Base-by-base conservation (phyloP, 1,140 invertebrate genomes). In the Pteromalus puparum region DNA sequence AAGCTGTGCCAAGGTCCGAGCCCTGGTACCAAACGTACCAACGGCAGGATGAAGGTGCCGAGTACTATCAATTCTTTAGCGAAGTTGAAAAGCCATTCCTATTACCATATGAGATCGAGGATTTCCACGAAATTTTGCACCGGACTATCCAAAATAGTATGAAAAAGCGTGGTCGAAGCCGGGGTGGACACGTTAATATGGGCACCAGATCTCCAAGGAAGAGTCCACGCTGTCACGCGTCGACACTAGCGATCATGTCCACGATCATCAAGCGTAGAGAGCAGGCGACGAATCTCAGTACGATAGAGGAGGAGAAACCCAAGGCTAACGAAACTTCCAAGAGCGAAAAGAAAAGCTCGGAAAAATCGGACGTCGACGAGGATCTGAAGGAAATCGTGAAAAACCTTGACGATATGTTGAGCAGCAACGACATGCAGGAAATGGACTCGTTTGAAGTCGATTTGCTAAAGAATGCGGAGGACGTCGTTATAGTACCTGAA, bases 161-260 rank as follows among this genome's bases (percentile, higher is more conserved):
- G 82, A 88, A 92, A 0, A 83, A 85, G 70, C 88, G 91, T n/a
- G 87, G 87, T 86, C 88, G 88, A 84, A 87, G 90, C 84, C 87
- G 91, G 61, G 83, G 90, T 85, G 85, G 91, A 79, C 81, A 90
- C 81, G 34, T 82, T 6, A 89, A 87, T 30, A 87, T 87, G 30
- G 82, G 90, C 3, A 93, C 95, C 78, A 92, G 94, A 85, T 95
- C 95, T 84, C 96, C 97, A 0, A 92, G 97, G n/a, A 97, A 97
- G 88, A 97, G 96, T 4, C 97, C 97, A 0, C 92, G 97, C 42
- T 97, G 97, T 90, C 97, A 97, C 88, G 97, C 97, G 0, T 97
- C 96, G 0, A 97, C 97, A 0, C 90, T 97, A 53, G 97, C 97
- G 0, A 96, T 97, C 81, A 95, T 97, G 84, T 92, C 92, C 1